phyloP scores from a whole-genome alignment of 2,797 vertebrate genomes.

The Adrianichthys oophorus region DNA sequence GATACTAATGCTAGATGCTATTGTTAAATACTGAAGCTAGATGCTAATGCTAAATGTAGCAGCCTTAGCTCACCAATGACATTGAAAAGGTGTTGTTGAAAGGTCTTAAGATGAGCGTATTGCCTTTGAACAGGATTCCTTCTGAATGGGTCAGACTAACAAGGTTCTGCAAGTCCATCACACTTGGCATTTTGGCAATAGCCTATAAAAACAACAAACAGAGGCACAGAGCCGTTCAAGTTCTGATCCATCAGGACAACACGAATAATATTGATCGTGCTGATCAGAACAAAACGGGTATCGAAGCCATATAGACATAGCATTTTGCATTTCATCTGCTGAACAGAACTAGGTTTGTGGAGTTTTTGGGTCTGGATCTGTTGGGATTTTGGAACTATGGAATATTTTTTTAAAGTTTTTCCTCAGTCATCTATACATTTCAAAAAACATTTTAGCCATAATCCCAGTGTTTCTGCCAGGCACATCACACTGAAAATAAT shows the following conservation, averaged over 20 bases:
- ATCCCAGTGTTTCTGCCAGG: background rate
- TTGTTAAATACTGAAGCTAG: too few species aligned
- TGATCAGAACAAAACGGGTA: too few species aligned
- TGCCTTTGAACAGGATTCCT: background rate
- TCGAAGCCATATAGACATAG: background rate
- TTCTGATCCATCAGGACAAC: too few species aligned
- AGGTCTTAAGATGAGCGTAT: fast-evolving
- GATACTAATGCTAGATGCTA: too few species aligned
- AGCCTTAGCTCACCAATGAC: background rate
- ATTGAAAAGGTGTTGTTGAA: fast-evolving
- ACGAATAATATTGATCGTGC: too few species aligned
- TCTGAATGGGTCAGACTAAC: fast-evolving
- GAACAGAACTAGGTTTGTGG: too few species aligned
- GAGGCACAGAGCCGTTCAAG: background rate
- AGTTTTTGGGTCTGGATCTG: too few species aligned
- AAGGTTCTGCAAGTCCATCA: fast-evolving
- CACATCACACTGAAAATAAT: background rate
- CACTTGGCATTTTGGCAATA: conserved; percentile 1
- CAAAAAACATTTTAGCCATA: background rate
- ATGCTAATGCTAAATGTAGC: too few species aligned
- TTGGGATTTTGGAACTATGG: too few species aligned
- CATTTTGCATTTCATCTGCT: background rate
- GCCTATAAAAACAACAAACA: conserved; percentile 35
- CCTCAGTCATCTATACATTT: background rate
- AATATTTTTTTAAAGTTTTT: too few species aligned